Evolutionary conservation across 2,888 invertebrate species (phyloP).

Genomic region (Lasioglossum malachurum): DNA sequence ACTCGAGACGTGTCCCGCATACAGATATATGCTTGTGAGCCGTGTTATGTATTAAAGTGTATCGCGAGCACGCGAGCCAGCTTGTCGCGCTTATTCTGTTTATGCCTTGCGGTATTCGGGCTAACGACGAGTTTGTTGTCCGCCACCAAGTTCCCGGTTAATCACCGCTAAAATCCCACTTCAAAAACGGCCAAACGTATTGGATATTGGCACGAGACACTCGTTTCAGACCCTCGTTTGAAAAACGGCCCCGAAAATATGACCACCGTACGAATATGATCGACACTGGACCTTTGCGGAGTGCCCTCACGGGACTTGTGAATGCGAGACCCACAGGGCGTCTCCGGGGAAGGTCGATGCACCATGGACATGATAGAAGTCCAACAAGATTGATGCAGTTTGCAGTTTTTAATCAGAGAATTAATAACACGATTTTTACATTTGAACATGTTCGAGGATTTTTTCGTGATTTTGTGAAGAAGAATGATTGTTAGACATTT

Average conservation of each 20-base stretch:
- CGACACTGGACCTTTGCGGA: background rate
- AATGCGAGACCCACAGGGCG: background rate
- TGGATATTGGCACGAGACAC: slow-evolving; percentile 6
- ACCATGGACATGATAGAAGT: background rate
- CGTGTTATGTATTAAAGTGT: slow-evolving; percentile 21
- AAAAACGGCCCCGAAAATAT: background rate
- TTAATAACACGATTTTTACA: background rate
- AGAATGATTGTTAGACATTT: no score
- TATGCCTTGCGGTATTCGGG: slow-evolving; percentile 39
- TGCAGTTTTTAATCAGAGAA: background rate
- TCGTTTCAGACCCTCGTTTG: background rate
- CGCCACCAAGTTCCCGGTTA: slow-evolving; percentile 22
- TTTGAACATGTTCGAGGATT: no score
- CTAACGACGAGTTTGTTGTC: slow-evolving; percentile 46
- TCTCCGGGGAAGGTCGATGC: background rate
- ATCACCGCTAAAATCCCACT: background rate
- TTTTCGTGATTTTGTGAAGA: no score
- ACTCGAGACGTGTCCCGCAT: slow-evolving; percentile 18
- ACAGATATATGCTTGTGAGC: background rate
- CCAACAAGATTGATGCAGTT: background rate
- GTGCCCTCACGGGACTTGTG: background rate
- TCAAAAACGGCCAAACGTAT: background rate
- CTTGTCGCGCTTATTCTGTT: slow-evolving; percentile 53
- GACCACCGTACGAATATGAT: background rate
- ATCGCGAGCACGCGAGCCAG: slow-evolving; percentile 48